A percentile compares a stretch with the other conserved stretches of the same genome.
phyloP scores from a whole-genome alignment of 2,797 vertebrate species.

The Halcyon leucocephala region DNA sequence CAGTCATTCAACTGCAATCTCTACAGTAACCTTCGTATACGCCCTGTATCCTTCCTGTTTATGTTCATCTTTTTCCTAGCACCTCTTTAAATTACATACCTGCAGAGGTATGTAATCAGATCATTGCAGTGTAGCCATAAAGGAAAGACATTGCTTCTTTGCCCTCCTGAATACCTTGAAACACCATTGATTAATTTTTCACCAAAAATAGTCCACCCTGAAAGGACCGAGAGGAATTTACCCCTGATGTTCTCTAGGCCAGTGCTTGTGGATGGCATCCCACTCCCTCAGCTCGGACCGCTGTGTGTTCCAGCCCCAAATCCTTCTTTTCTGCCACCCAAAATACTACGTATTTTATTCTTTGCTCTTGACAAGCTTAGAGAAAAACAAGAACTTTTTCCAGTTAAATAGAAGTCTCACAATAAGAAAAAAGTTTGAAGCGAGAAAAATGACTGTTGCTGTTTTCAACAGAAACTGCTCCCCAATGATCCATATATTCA shows the following conservation, averaged over 20 bases:
- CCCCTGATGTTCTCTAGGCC: neutral
- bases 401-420: slow-evolving; percentile 22
- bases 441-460: slow-evolving; percentile 60
- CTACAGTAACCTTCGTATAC: slow-evolving; percentile 22
- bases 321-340: neutral
- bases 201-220: neutral
- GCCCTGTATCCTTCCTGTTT: slow-evolving; percentile 49
- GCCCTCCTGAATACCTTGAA: slow-evolving; percentile 66
- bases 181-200: slow-evolving; percentile 1
- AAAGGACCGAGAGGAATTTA: neutral
- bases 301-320: neutral
- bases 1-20: slow-evolving; percentile 48
- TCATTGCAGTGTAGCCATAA: slow-evolving; percentile 58
- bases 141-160: slow-evolving; percentile 67
- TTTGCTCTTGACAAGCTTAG: slow-evolving; percentile 5
- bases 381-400: slow-evolving; percentile 49
- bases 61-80: slow-evolving; percentile 58
- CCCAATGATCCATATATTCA: slow-evolving; percentile 61
- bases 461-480: slow-evolving; percentile 66
- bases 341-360: neutral
- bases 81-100: slow-evolving; percentile 64
- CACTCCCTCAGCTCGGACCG: neutral
- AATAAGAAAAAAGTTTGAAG: slow-evolving; percentile 48
- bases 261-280: neutral
- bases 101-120: slow-evolving; percentile 62